phyloP scores from a whole-genome alignment of 2,113 vertebrate species.

The Polypterus bichir region DNA sequence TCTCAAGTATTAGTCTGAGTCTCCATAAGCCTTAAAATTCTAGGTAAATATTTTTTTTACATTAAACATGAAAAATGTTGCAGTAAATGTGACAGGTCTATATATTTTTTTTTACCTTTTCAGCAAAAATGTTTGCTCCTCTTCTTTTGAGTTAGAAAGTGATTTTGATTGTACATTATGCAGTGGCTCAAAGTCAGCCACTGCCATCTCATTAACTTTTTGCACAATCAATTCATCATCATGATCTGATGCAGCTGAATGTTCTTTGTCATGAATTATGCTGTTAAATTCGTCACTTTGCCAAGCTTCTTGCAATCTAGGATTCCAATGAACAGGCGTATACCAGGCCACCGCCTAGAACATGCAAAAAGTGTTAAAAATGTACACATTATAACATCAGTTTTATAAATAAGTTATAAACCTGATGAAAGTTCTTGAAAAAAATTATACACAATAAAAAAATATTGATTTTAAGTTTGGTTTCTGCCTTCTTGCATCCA shows the following conservation, averaged over 20 bases:
- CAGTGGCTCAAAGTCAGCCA: background rate
- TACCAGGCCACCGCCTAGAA: conserved; percentile 41
- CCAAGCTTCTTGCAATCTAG: conserved; percentile 19
- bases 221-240: conserved; percentile 1
- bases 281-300: conserved; percentile 17
- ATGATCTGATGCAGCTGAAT: background rate
- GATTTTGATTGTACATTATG: background rate
- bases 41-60: too few species aligned
- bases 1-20: too few species aligned
- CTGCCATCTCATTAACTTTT: conserved; percentile 5
- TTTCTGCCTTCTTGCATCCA: too few species aligned
- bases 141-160: background rate
- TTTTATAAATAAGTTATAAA: too few species aligned
- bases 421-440: too few species aligned
- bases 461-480: too few species aligned
- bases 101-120: conserved; percentile 25
- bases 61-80: too few species aligned
- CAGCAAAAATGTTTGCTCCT: conserved; percentile 21
- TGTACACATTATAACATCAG: too few species aligned
- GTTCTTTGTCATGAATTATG: conserved; percentile 5
- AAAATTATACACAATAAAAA: too few species aligned
- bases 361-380: background rate
- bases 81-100: background rate
- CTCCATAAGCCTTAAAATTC: too few species aligned
- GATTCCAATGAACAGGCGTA: conserved; percentile 25